Evolutionary conservation across 2,888 invertebrate species (phyloP), one percentile per base, ranked within the genome.

Genomic region (Acanthoscelides obtectus): DNA sequence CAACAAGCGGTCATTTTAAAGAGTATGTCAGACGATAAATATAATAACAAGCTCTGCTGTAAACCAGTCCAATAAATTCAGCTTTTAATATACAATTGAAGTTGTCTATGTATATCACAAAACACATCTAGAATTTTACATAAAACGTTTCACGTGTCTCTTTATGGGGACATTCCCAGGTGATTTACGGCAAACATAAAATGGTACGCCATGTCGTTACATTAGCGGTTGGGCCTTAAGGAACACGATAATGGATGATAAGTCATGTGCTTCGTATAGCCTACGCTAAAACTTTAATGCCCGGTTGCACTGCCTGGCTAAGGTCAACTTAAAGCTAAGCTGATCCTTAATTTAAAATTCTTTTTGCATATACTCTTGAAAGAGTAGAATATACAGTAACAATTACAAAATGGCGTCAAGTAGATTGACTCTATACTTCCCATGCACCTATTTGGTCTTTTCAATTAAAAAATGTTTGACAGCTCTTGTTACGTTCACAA

Each of bases 31-130:
- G 45, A 12, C 45, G 8, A 12, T 45, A 45, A 25, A 8, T 25
- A 25, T 5, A 3, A 8, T 45, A 45, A 45, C 45, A 45, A 45
- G 8, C 45, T 45, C 45, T 17, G 45, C 17, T 45, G 45, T 45
- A 45, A 45, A 45, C 45, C 45, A 45, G 45, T 69, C 64, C 73
- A 64, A 71, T 72, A 73, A 73, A 73, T 73, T 69, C 70, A 45
- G 69, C 69, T 70, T 71, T 74, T 72, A 74, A 74, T 74, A 72
- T 71, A 72, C 74, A 72, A 72, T 74, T 72, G 72, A 71, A 72
- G 72, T 71, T 74, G 74, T 74, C 74, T 72, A 72, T 74, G 72
- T 74, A 72, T 71, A 74, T 74, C 74, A 72, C 72, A 71, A 67
- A 74, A 72, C 72, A 72, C 69, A 74, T 74, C 71, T 74, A 63